Evolutionary conservation across 2,797 vertebrate species (phyloP).

Genomic region (Meriones psammophilus): DNA sequence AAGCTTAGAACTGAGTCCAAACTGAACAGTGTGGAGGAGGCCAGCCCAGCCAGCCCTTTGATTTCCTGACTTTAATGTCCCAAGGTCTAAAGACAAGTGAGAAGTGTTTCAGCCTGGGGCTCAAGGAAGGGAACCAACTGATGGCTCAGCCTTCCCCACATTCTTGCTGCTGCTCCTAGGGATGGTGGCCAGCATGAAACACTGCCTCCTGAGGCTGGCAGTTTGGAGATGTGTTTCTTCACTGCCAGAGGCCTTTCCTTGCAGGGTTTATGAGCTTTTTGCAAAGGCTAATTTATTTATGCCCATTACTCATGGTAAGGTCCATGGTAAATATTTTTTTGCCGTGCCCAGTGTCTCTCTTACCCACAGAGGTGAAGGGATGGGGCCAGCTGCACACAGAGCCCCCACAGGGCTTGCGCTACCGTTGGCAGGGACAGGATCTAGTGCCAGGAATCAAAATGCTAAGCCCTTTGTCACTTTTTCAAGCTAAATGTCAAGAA

Average conservation of each 20-base stretch:
- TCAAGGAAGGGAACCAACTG: rapidly evolving
- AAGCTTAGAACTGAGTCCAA: neutral
- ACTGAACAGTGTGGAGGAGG: neutral
- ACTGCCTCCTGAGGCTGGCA: neutral
- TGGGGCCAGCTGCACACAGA: neutral
- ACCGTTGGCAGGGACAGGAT: neutral
- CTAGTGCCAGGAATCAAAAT: neutral
- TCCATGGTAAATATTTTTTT: neutral
- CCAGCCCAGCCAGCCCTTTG: neutral
- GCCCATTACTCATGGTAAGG: neutral
- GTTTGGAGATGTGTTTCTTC: neutral
- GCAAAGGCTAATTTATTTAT: neutral
- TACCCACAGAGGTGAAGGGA: neutral
- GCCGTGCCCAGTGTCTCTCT: neutral
- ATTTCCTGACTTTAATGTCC: neutral
- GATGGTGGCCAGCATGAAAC: neutral
- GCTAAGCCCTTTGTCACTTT: slow-evolving; percentile 2
- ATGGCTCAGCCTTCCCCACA: too few species aligned
- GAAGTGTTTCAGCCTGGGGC: too few species aligned
- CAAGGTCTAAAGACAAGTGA: neutral
- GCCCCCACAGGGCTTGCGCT: rapidly evolving
- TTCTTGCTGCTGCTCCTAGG: neutral
- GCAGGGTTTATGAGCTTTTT: neutral
- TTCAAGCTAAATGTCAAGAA: slow-evolving; percentile 43
- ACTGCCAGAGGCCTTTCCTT: neutral